Conservation (phyloP, 2,797 vertebrate species). For the Capromys pilorides region DNA sequence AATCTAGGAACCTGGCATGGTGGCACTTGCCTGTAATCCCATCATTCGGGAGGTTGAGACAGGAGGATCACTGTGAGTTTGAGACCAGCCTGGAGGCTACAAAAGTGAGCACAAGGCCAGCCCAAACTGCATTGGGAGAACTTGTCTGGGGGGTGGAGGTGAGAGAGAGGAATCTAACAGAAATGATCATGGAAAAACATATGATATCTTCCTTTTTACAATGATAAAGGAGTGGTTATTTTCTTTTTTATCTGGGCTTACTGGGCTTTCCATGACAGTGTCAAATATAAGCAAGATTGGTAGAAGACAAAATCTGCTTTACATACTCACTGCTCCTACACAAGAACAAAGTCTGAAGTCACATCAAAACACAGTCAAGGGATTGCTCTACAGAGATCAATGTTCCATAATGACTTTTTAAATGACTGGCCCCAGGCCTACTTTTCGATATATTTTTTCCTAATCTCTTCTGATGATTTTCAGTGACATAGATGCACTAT, state of each 20-base stretch:
- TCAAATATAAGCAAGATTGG: not conserved
- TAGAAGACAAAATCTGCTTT: not conserved
- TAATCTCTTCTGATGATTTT: not conserved
- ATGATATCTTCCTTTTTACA: not conserved
- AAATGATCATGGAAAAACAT: constrained; percentile 37
- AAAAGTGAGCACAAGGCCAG: no score
- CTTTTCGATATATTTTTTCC: not conserved
- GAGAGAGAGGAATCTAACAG: not conserved
- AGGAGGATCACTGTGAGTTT: no score
- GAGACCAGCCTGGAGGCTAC: no score
- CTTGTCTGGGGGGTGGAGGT: no score
- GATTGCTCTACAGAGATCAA: not conserved
- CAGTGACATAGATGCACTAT: not conserved
- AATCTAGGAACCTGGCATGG: not conserved
- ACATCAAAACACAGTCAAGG: not conserved
- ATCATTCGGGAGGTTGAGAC: no score
- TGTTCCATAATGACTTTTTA: not conserved
- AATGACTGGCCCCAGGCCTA: not conserved
- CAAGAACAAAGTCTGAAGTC: not conserved
- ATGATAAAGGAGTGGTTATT: constrained; percentile 11
- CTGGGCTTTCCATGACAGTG: not conserved
- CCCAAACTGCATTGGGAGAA: no score
- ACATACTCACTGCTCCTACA: not conserved
- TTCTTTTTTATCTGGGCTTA: not conserved
- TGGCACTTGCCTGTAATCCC: no score